Evolutionary conservation across 2,888 invertebrate species (phyloP), one percentile per base, ranked within the genome.

Genomic region (Platycheirus rosarum): DNA sequence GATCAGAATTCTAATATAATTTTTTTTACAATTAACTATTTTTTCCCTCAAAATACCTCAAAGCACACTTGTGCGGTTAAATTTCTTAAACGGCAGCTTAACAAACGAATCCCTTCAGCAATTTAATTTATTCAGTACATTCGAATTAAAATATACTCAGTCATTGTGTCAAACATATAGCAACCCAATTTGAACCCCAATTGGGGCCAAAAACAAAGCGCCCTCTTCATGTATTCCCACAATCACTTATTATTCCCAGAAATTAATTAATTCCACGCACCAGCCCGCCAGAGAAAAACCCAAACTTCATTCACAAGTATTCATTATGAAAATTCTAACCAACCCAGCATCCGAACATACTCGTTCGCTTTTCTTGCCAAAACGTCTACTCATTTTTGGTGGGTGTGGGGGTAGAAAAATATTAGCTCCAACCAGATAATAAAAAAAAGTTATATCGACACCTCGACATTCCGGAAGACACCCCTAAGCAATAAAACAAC

Each of bases 221-320:
- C 18, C 37, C 20, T 40, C 37, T 40, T 26, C 7, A 20, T 13
- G 18, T 37, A 8, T 7, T n/a, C 6, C 9, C 7, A 13, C 35
- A 55, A 37, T 40, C 40, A 26, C 14, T 57, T 57, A 57, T 14
- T 57, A 40, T 40, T 11, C 40, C 57, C 23, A 40, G 40, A 57
- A 57, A 57, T 57, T 57, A 57, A 57, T 57, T 57, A 57, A 51
- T 51, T 42, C 37, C 13, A 37, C 14, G 13, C 37, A 4, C 7
- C 29, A 13, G 2, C n/a, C 49, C 20, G 23, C 11, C 37, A 18
- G 26, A 51, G 48, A 16, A 18, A 8, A 18, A 6, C 9, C 18
- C 18, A 9, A 48, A 63, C 48, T 65, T 51, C 51, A 42, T 51
- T 66, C 42, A n/a, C 51, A 66, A 49, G 40, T 51, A 66, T 40